A percentile compares a stretch with the other conserved stretches of the same genome.
phyloP scores from a whole-genome alignment of 2,113 vertebrate species.

The Phyllostomus hastatus region DNA sequence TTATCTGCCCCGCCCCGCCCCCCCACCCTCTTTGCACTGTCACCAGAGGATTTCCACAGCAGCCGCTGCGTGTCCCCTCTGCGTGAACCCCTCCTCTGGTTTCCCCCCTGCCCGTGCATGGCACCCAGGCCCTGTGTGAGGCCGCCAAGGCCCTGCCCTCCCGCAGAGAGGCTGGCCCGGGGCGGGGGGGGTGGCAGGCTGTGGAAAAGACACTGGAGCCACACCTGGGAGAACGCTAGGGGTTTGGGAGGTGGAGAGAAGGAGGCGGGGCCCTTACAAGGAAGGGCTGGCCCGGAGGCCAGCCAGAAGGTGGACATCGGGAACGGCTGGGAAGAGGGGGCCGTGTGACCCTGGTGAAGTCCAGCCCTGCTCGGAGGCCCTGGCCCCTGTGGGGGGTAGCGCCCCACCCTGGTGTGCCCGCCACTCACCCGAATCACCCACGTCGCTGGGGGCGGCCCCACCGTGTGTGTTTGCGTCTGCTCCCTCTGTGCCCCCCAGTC shows the following conservation, averaged over 20 bases:
- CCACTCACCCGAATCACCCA: neutral
- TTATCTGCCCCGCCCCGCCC: neutral
- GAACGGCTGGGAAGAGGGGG: too few relatives aligned
- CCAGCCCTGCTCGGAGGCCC: neutral
- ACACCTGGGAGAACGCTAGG: neutral
- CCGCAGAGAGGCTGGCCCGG: neutral
- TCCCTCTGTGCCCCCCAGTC: neutral
- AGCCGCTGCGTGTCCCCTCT: neutral
- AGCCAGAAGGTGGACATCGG: neutral
- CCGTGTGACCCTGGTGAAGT: too few relatives aligned
- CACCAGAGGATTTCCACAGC: neutral
- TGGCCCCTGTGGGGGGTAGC: neutral
- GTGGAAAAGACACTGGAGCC: neutral
- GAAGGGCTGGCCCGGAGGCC: neutral
- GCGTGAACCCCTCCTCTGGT: neutral
- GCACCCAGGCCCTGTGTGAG: neutral
- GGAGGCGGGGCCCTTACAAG: neutral
- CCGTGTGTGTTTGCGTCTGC: neutral
- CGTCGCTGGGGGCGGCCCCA: neutral
- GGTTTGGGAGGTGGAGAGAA: neutral
- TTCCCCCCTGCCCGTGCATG: neutral
- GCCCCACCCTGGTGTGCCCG: neutral
- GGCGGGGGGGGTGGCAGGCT: neutral
- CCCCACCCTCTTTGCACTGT: neutral
- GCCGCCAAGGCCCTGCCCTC: neutral